phyloP scores from a whole-genome alignment of 2,888 invertebrate species.

The Brachynemurus nebulosus region DNA sequence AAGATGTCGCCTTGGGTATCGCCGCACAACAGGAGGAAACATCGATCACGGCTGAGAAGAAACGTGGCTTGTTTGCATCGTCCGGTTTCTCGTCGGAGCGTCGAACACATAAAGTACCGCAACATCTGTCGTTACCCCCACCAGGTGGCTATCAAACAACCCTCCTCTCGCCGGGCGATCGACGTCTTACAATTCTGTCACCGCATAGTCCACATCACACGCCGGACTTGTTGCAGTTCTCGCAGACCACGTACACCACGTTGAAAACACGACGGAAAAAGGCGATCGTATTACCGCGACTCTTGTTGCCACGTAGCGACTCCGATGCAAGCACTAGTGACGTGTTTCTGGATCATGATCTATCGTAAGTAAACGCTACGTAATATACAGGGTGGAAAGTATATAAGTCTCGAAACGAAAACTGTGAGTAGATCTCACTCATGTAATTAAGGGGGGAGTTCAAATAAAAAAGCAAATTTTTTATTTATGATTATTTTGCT shows the following conservation, averaged over 20 bases:
- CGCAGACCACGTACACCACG: conserved; percentile 35
- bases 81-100: too few species aligned
- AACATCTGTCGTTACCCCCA: conserved; percentile 56
- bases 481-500: too few species aligned
- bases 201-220: conserved; percentile 63
- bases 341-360: conserved; percentile 43
- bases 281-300: conserved; percentile 57
- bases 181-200: conserved; percentile 63
- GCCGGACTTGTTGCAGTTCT: conserved; percentile 48
- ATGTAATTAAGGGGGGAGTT: too few species aligned
- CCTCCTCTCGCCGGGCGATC: conserved; percentile 37
- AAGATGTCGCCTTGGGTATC: conserved; percentile 33
- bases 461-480: too few species aligned
- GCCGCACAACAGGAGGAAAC: conserved; percentile 29
- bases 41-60: conserved; percentile 45
- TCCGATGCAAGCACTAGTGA: conserved; percentile 56
- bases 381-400: neutral
- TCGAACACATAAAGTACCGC: conserved; percentile 40
- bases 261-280: conserved; percentile 52
- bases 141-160: conserved; percentile 41
- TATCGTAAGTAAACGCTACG: conserved; percentile 39
- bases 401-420: neutral
- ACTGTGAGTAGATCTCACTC: neutral
- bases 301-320: conserved; percentile 61
- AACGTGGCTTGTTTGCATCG: conserved; percentile 52